Conservation (phyloP, 2,797 vertebrate genomes). For the Pampus argenteus region DNA sequence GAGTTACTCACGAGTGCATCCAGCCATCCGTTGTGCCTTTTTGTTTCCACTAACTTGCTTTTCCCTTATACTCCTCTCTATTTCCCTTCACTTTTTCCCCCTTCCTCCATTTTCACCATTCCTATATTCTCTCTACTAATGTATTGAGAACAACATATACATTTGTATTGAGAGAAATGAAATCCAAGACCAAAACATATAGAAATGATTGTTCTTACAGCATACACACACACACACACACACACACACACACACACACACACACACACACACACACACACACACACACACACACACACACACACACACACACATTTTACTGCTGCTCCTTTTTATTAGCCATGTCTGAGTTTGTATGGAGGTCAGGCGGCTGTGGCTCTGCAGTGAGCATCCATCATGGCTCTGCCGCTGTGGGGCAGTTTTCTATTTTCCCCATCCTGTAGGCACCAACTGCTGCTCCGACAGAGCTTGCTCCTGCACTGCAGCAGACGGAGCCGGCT, state of each 20-base stretch:
- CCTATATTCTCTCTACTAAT: not conserved
- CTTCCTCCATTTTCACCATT: not conserved
- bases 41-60: constrained; percentile 2
- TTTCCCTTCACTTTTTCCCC: not conserved
- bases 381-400: constrained; percentile 86
- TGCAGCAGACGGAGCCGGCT: constrained; percentile 70
- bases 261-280: constrained; percentile 6
- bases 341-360: constrained; percentile 78
- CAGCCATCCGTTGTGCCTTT: constrained; percentile 20
- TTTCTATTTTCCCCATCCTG: constrained; percentile 75
- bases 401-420: constrained; percentile 78
- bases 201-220: constrained; percentile 18
- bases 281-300: not conserved
- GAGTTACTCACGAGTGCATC: constrained; percentile 37
- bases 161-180: constrained; percentile 18
- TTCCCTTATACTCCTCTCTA: constrained; percentile 1
- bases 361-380: constrained; percentile 80
- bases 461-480: constrained; percentile 61
- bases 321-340: constrained; percentile 65
- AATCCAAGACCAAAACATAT: not conserved
- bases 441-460: constrained; percentile 73
- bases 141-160: constrained; percentile 14
- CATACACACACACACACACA: constrained; percentile 1
- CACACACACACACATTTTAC: constrained; percentile 13
- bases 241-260: constrained; percentile 13